Base-by-base conservation (phyloP, 1,140 invertebrate genomes). In the Pectinophora gossypiella region DNA sequence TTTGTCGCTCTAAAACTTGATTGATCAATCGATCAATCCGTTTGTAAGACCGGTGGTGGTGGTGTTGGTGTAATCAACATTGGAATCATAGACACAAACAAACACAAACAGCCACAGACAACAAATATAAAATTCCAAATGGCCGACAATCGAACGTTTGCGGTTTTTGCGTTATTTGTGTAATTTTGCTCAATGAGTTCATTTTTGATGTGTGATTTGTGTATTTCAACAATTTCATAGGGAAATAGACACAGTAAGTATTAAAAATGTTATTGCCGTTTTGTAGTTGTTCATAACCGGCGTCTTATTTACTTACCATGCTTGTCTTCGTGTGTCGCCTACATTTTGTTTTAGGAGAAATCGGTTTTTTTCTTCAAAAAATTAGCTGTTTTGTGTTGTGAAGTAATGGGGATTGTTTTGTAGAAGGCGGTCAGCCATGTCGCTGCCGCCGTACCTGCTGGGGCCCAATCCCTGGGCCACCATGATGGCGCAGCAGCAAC, bases 401-500 rank as follows among this genome's bases (percentile, higher is more conserved):
- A 18, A 35, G 18, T 35, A 16, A 16, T 35, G 7, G n/a, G 3
- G 7, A 19, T 46, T 27, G 13, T 15, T 19, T 19, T 4, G 13
- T 71, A 82, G 76, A 62, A 64, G 76, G 64, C 68, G 70, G 57
- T 65, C 75, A 83, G 78, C 76, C 59, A 95, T 95, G 94, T 93
- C 94, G 68, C 90, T 96, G 76, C 95, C 95, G 63, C 95, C 95
- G 36, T 96, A 96, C 79, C 88, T 96, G 70, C 82, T 96, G 89
- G 94, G 93, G 64, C 93, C 94, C 51, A 93, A 94, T 72, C 93
- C 94, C 56, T 96, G 95, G 95, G 94, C 94, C 68, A 93, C 93
- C 3, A 93, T 95, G 89, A 94, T 94, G 87, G 94, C 95, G 56
- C 95, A 96, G 75, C 94, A 95, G 79, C 89, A 89, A 64, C 84